Base-by-base conservation (phyloP, 2,888 invertebrate species). In the Tholera decimalis region DNA sequence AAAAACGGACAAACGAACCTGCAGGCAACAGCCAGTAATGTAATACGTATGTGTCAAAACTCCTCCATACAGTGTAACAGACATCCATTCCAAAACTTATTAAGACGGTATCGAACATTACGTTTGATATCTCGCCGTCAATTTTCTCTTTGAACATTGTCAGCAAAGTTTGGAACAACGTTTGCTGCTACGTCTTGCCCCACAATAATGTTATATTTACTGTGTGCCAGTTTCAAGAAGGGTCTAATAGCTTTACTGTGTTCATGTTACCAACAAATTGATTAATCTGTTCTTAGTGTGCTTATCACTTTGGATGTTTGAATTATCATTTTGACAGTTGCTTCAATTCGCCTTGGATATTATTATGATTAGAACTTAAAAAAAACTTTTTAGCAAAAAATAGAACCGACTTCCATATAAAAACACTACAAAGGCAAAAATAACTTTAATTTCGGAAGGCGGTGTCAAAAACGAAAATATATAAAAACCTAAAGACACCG, bases 91-190 rank as follows among this genome's bases (percentile, higher is more conserved):
- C 76, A 79, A 83, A 88, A 88, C 85, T 88, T 89, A 87, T 87
- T 83, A 88, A 77, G 81, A 78, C 76, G 73, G 66, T 82, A 83
- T 83, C 75, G 81, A 50, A 50, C 80, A 82, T 87, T 83, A 87
- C 84, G 84, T 89, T 89, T 89, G 89, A 90, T 89, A 89, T 89
- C 90, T 89, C 87, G 88, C 87, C 87, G 83, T 71, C 78, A 84
- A 67, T 74, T 83, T 86, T 82, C 73, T 69, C 69, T 35, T 28
- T 4, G 81, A 85, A 86, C 84, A 86, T 85, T 83, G 84, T 82
- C 77, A 61, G 59, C 66, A 70, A 82, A 89, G 83, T 88, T 90
- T 76, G 66, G 65, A 80, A 70, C 77, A 73, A 73, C 78, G 60
- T 84, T 88, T 84, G 88, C 85, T 79, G 83, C 83, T 83, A 74